These are phyloP conservation scores for Falco novaeseelandiae DNA, from an alignment of 2,797 vertebrate species.

Conservation along the genomic window DNA sequence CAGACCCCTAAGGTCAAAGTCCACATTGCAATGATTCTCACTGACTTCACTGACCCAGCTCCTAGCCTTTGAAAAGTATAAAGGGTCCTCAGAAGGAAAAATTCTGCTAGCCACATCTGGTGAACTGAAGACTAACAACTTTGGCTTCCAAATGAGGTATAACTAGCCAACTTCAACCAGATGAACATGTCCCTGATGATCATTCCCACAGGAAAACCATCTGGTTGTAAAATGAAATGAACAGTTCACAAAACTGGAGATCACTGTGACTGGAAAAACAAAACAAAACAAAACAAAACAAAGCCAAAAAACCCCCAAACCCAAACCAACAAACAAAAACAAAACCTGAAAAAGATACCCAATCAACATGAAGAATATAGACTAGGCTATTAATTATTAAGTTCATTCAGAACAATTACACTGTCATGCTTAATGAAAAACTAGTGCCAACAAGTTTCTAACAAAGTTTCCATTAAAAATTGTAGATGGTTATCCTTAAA, in stretches of 20 bases:
- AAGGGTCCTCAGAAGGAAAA: neutral
- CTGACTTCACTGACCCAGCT: neutral
- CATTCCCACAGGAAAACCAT: neutral
- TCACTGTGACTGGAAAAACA: neutral
- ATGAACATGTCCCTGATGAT: neutral
- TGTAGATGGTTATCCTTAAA: neutral
- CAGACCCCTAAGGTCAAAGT: neutral
- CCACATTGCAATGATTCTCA: neutral
- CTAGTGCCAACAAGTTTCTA: neutral
- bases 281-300: fast-evolving
- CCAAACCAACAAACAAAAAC: neutral
- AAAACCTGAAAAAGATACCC: neutral
- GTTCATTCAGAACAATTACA: neutral
- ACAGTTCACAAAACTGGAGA: neutral
- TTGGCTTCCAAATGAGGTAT: neutral
- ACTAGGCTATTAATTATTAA: neutral
- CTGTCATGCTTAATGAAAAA: neutral
- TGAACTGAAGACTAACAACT: neutral
- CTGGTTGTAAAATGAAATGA: neutral
- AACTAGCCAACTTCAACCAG: neutral
- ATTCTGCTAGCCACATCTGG: neutral
- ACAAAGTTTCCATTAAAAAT: neutral
- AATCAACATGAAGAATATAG: neutral
- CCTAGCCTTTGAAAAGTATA: neutral
- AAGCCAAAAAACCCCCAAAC: neutral